Percentiles rank a stretch among this genome's conserved stretches.
phyloP scores from a whole-genome alignment of 2,888 invertebrate genomes.

The Athetis lepigone region DNA sequence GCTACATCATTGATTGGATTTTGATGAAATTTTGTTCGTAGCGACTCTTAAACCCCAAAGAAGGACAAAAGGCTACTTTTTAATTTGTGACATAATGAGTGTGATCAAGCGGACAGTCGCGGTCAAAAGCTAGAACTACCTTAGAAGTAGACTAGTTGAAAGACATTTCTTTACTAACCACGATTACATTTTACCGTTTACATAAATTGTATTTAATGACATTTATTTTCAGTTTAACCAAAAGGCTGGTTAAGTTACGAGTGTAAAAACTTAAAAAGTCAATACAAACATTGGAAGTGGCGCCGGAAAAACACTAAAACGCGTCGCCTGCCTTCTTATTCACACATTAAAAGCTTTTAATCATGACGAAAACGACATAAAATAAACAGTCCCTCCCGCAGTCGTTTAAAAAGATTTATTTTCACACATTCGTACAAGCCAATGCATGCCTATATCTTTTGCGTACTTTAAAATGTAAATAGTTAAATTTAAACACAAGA shows the following conservation, averaged over 20 bases:
- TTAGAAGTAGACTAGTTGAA: no score
- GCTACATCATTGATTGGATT: no score
- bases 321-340: conserved; percentile 50
- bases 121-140: background rate
- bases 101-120: no score
- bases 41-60: no score
- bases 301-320: conserved; percentile 59
- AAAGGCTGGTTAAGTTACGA: conserved; percentile 56
- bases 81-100: no score
- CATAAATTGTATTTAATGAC: no score
- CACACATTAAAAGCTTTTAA: conserved; percentile 60
- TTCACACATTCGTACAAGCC: conserved; percentile 30
- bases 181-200: no score
- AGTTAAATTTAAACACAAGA: conserved; percentile 43
- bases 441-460: no score
- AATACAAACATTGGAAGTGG: conserved; percentile 36
- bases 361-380: conserved; percentile 69
- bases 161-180: no score
- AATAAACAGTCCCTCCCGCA: conserved; percentile 80
- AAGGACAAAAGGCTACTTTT: no score
- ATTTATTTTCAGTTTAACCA: conserved; percentile 16
- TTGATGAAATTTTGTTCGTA: no score
- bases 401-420: conserved; percentile 73
- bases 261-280: conserved; percentile 62
- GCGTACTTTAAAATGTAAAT: background rate